Percentiles rank a stretch among this genome's conserved stretches.
phyloP scores from a whole-genome alignment of 2,113 vertebrate species.

The Tautogolabrus adspersus region DNA sequence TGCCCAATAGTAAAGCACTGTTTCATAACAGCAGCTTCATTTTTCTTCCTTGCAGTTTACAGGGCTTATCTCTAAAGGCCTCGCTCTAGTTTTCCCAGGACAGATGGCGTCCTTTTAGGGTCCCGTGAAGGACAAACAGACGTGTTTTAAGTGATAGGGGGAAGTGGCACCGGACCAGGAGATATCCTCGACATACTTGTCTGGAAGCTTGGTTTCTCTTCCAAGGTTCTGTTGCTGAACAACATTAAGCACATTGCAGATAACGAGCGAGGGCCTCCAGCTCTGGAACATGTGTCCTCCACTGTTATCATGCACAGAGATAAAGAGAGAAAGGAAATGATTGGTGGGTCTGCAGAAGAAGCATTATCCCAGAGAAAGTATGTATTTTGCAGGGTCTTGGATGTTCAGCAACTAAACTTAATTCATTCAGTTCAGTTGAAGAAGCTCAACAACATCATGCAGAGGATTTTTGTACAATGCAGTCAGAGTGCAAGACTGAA shows the following conservation, averaged over 20 bases:
- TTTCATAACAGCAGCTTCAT: slow-evolving; percentile 19
- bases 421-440: not conserved
- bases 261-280: slow-evolving; percentile 40
- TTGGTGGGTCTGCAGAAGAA: not conserved
- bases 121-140: slow-evolving; percentile 30
- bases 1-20: slow-evolving; percentile 24
- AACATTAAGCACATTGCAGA: slow-evolving; percentile 36
- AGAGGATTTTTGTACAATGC: no score
- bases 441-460: not conserved
- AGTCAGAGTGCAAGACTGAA: no score
- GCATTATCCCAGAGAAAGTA: slow-evolving; percentile 28
- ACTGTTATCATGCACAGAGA: slow-evolving; percentile 49
- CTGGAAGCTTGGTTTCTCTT: slow-evolving; percentile 41
- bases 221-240: slow-evolving; percentile 50
- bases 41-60: slow-evolving; percentile 18
- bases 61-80: slow-evolving; percentile 40
- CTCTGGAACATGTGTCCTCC: slow-evolving; percentile 43
- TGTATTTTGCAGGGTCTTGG: not conserved
- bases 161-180: slow-evolving; percentile 47
- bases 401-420: not conserved
- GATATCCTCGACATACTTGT: slow-evolving; percentile 41
- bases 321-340: slow-evolving; percentile 14
- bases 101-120: slow-evolving; percentile 42
- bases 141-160: slow-evolving; percentile 25
- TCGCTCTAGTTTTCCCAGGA: slow-evolving; percentile 10